These are phyloP conservation scores for Phalloptychus januarius DNA, from an alignment of 2,797 vertebrate genomes.

Conservation along the genomic window DNA sequence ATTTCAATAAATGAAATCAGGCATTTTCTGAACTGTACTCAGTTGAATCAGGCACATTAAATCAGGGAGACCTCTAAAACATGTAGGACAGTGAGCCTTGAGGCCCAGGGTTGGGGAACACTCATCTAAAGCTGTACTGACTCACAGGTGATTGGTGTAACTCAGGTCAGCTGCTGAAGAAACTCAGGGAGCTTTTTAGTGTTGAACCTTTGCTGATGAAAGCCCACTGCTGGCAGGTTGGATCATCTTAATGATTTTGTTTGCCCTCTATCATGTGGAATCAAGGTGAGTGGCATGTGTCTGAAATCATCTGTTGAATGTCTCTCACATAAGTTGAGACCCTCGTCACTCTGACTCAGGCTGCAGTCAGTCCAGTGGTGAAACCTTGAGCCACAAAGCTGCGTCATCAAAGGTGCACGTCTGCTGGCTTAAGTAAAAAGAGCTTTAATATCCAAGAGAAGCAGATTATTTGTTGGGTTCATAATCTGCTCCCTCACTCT, in stretches of 20 bases:
- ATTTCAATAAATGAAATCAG: too few relatives aligned
- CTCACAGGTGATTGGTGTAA: conserved; percentile 45
- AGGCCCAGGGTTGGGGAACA: too few relatives aligned
- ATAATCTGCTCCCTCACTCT: background rate
- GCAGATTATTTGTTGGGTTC: background rate
- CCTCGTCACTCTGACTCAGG: background rate
- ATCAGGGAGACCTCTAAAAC: too few relatives aligned
- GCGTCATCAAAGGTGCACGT: conserved; percentile 29
- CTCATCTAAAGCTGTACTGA: background rate
- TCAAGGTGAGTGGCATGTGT: conserved; percentile 33
- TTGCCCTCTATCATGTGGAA: conserved; percentile 18
- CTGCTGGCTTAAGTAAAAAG: background rate
- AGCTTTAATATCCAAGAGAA: background rate
- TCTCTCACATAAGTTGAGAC: background rate
- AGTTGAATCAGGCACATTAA: too few relatives aligned
- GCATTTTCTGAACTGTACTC: too few relatives aligned
- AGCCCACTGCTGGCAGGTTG: background rate
- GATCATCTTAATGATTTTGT: background rate
- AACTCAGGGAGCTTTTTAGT: background rate
- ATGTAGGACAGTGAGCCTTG: too few relatives aligned
- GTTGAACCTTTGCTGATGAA: background rate
- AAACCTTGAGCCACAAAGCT: background rate
- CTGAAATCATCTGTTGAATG: background rate
- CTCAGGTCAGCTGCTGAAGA: conserved; percentile 49
- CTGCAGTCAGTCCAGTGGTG: conserved; percentile 1